phyloP scores from a whole-genome alignment of 2,113 vertebrate species.

The Marmota flaviventris region DNA sequence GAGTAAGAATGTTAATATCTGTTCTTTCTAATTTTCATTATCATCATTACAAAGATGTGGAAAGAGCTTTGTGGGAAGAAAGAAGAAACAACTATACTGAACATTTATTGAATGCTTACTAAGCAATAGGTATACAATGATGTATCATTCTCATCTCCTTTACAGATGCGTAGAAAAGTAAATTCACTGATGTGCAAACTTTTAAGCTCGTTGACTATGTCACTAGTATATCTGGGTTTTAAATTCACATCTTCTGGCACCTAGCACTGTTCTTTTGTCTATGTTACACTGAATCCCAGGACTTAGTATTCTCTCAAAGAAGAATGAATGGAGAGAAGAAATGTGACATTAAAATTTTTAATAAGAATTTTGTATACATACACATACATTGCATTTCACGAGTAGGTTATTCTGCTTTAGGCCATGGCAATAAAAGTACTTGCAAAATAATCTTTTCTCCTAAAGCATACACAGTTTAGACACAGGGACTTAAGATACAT shows the following conservation, averaged over 20 bases:
- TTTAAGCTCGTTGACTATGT: neutral
- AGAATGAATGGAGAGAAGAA: neutral
- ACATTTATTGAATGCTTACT: neutral
- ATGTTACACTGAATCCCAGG: neutral
- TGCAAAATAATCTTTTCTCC: neutral
- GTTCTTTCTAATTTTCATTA: neutral
- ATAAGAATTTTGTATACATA: neutral
- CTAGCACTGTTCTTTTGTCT: neutral
- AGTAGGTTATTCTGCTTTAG: neutral
- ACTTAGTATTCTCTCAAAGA: neutral
- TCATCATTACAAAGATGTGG: neutral
- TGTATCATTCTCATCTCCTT: neutral
- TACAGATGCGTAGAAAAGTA: neutral
- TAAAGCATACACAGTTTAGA: neutral
- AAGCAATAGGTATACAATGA: neutral
- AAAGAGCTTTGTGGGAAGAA: neutral
- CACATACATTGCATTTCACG: neutral
- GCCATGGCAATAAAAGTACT: neutral
- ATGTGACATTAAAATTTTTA: neutral
- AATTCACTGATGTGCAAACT: neutral
- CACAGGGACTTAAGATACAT: neutral
- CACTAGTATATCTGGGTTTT: neutral
- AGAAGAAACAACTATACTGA: neutral
- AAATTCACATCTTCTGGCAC: neutral
- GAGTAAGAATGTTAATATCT: neutral